Conservation (phyloP, 2,888 invertebrate species). For the Rhopalosiphum nymphaeae region DNA sequence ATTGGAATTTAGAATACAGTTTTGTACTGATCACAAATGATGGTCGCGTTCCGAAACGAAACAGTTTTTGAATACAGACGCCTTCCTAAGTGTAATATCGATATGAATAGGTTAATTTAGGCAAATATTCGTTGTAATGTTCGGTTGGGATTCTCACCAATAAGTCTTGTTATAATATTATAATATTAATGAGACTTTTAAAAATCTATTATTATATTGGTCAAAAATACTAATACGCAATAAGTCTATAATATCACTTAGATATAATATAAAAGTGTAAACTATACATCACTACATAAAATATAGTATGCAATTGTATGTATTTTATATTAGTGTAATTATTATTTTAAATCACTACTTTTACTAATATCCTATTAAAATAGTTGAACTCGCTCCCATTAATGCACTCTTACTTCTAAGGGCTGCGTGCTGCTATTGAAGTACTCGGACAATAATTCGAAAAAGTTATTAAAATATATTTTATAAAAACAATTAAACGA, state of each 20-base stretch:
- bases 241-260: neutral
- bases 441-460: neutral
- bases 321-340: neutral
- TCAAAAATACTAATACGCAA: neutral
- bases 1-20: neutral
- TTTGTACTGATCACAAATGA: neutral
- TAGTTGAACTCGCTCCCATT: neutral
- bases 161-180: neutral
- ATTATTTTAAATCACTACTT: neutral
- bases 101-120: neutral
- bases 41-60: neutral
- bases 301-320: neutral
- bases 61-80: neutral
- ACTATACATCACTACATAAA: neutral
- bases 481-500: neutral
- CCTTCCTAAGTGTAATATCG: neutral
- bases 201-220: neutral
- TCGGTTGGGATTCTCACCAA: neutral
- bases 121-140: neutral
- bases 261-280: neutral
- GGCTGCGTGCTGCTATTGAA: neutral
- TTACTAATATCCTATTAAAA: neutral
- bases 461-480: neutral
- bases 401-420: neutral
- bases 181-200: neutral